A percentile compares a stretch with the other conserved stretches of the same genome.
These are phyloP conservation scores for Sussaba pulchella DNA, from an alignment of 2,888 invertebrate species.

Conservation along the genomic window DNA sequence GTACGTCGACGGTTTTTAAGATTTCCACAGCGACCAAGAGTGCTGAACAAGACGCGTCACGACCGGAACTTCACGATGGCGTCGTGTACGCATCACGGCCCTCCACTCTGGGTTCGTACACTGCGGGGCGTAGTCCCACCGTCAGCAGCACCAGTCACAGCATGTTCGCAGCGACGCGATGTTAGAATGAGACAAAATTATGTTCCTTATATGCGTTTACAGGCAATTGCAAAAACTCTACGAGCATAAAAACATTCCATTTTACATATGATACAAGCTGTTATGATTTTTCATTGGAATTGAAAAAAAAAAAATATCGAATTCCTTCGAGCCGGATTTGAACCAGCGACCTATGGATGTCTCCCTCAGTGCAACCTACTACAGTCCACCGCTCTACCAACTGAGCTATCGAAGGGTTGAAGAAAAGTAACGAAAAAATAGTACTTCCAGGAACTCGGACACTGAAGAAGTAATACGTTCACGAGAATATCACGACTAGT, in stretches of 20 bases:
- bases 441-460: slow-evolving; percentile 12
- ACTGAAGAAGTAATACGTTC: slow-evolving; percentile 33
- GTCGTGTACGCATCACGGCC: slow-evolving; percentile 19
- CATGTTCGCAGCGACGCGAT: slow-evolving; percentile 17
- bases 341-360: slow-evolving; percentile 84
- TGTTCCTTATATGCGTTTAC: slow-evolving; percentile 9
- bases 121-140: slow-evolving; percentile 40
- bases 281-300: not conserved
- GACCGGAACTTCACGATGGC: slow-evolving; percentile 31
- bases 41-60: slow-evolving; percentile 13
- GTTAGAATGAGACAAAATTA: slow-evolving; percentile 11
- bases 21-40: slow-evolving; percentile 25
- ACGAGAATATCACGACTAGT: not conserved
- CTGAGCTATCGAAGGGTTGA: slow-evolving; percentile 83
- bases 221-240: slow-evolving; percentile 1
- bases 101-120: not conserved
- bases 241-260: slow-evolving; percentile 15
- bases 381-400: slow-evolving; percentile 85
- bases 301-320: slow-evolving; percentile 16
- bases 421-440: not conserved
- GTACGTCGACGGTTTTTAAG: slow-evolving; percentile 42
- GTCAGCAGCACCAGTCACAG: not conserved
- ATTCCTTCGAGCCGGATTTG: slow-evolving; percentile 83
- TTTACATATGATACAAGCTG: not conserved
- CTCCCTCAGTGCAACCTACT: slow-evolving; percentile 74